Conservation (phyloP, 1,140 invertebrate genomes). For the Adelges cooleyi region DNA sequence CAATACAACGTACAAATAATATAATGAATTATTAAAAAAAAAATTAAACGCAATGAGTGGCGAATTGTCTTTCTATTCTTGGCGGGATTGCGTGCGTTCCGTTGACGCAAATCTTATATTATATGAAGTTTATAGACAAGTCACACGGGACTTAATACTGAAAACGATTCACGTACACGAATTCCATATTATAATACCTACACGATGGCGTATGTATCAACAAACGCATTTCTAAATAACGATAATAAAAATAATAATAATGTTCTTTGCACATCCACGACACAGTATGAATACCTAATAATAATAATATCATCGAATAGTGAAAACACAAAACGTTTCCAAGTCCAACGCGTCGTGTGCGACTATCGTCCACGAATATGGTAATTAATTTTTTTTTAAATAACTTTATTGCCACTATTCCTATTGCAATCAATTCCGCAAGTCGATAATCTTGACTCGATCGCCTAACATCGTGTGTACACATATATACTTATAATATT, state of each 20-base stretch:
- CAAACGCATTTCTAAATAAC: constrained; percentile 16
- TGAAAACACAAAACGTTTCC: not conserved
- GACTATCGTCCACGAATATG: no score
- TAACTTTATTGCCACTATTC: no score
- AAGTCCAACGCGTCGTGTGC: not conserved
- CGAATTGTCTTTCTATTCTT: not conserved
- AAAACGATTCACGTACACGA: constrained; percentile 10
- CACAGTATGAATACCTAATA: constrained; percentile 3
- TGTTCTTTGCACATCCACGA: constrained; percentile 14
- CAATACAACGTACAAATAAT: no score
- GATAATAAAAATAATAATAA: not conserved
- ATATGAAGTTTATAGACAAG: no score
- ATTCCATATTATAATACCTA: not conserved
- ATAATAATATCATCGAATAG: not conserved
- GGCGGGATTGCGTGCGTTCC: not conserved
- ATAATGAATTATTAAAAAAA: no score
- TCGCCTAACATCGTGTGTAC: no score
- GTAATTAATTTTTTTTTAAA: no score
- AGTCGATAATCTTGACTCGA: no score
- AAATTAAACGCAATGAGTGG: not conserved
- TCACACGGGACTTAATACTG: not conserved
- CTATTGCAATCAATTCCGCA: no score
- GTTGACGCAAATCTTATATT: not conserved
- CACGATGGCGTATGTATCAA: not conserved
- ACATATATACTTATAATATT: no score